These are phyloP conservation scores for Napeogenes sylphis DNA, from an alignment of 2,888 invertebrate genomes.

Conservation along the genomic window DNA sequence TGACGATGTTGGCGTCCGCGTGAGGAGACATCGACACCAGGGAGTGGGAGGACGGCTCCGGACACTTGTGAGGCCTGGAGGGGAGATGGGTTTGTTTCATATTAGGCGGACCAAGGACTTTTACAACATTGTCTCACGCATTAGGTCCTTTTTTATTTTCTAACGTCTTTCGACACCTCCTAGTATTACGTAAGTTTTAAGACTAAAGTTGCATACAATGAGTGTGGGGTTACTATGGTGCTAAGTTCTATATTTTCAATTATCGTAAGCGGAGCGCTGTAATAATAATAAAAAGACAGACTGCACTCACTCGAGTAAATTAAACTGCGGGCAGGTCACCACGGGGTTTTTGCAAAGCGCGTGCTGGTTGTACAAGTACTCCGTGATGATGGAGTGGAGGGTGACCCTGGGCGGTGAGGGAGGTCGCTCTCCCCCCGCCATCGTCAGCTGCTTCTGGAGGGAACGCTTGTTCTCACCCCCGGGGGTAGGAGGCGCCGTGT, in stretches of 20 bases:
- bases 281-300: too few relatives aligned
- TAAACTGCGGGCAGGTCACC: conserved; percentile 97
- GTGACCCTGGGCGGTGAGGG: conserved; percentile 77
- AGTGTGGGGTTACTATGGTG: too few relatives aligned
- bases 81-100: neutral
- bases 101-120: too few relatives aligned
- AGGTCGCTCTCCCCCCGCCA: conserved; percentile 53
- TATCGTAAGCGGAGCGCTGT: too few relatives aligned
- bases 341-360: conserved; percentile 98
- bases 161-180: too few relatives aligned
- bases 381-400: conserved; percentile 95
- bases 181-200: too few relatives aligned
- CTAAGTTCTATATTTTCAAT: too few relatives aligned
- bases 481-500: conserved; percentile 25
- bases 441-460: conserved; percentile 70
- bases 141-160: too few relatives aligned
- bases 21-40: conserved; percentile 67
- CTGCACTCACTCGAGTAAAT: conserved; percentile 87
- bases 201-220: too few relatives aligned
- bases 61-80: conserved; percentile 94
- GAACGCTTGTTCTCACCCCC: conserved; percentile 59
- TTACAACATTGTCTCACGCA: too few relatives aligned
- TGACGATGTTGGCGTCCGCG: conserved; percentile 86
- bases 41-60: conserved; percentile 76
- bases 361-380: conserved; percentile 98